Evolutionary conservation across 2,113 vertebrate species (phyloP).

Genomic region (Mohoua ochrocephala): DNA sequence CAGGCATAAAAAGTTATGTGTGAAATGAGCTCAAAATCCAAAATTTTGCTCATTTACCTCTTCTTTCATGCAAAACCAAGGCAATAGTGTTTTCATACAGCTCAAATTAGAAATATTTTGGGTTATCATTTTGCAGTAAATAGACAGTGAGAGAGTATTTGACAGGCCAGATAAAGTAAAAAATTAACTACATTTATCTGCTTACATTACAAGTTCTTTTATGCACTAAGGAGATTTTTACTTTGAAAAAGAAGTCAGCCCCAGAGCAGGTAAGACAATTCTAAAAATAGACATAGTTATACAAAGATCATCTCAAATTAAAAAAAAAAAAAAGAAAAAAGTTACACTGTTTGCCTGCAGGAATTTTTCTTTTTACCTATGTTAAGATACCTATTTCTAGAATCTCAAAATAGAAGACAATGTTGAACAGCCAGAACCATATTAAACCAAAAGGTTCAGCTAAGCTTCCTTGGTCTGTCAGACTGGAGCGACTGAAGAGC

Average conservation of each 20-base stretch:
- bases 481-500: neutral
- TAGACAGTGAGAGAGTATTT: neutral
- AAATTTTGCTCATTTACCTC: neutral
- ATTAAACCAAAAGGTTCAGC: neutral
- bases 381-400: neutral
- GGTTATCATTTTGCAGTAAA: neutral
- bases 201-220: neutral
- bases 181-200: neutral
- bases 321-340: neutral
- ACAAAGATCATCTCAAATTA: neutral
- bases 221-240: neutral
- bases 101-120: neutral
- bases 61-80: neutral
- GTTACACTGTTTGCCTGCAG: neutral
- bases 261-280: neutral
- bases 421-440: neutral
- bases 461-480: neutral
- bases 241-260: neutral
- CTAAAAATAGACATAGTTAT: neutral
- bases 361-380: neutral
- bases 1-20: fast-evolving
- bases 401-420: neutral
- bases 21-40: neutral
- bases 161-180: neutral
- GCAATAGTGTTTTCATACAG: neutral